Base-by-base conservation (phyloP, 2,888 invertebrate genomes). In the Aplocera efformata region DNA sequence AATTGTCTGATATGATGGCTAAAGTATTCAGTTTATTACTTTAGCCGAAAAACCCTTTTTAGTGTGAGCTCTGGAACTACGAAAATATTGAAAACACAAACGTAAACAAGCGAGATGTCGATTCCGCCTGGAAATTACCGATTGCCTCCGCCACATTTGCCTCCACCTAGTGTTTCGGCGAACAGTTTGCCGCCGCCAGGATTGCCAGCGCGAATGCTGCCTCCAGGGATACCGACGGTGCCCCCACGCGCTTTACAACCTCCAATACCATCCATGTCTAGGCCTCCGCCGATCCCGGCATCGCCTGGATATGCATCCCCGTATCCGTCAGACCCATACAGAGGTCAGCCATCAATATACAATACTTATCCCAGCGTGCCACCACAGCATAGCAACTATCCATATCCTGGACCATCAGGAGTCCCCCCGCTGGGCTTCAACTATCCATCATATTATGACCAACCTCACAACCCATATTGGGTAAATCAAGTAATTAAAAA, bases 91-190 rank as follows among this genome's bases (percentile, higher is more conserved):
- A n/a, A n/a, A n/a, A n/a, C 13, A 17, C 5, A 17, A 22, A 32
- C 22, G 7, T 10, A 36, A 13, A 30, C 7, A 28, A 41, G 25
- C 20, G 11, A n/a, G 24, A 81, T 83, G 83, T 80, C 83, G 5
- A 53, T 68, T 48, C 81, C 79, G 3, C 74, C 81, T 7, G 45
- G 70, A 23, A 65, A 75, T 43, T 86, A 75, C 42, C 72, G 66
- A 42, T 56, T 80, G 8, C 80, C 80, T 32, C 82, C 82, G 10
- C 81, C 82, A 28, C 61, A 58, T 24, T 8, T 33, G n/a, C 40
- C 32, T 7, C 38, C 32, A 2, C 32, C 27, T 17, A 32, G 37
- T 4, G 11, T 31, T 4, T 7, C 23, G n/a, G 10, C 42, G 10
- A n/a, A 27, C 36, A 61, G 33, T 9, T 10, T 24, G 27, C 33